Conservation (phyloP, 2,888 invertebrate species). For the Athalia cordata region DNA sequence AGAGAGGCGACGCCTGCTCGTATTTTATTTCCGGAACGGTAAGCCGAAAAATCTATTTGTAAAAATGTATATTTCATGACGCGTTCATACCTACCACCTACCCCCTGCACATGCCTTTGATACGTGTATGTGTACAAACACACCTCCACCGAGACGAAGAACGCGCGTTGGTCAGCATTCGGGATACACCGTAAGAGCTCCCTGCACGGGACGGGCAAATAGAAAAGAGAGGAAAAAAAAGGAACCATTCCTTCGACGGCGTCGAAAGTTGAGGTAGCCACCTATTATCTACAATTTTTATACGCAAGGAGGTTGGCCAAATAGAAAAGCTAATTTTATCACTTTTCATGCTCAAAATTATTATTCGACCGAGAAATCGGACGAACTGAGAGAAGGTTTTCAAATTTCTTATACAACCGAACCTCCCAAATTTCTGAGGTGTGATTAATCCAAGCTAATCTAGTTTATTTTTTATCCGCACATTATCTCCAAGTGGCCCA, state of each 20-base stretch:
- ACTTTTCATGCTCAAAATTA: background rate
- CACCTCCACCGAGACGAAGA: background rate
- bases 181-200: constrained; percentile 12
- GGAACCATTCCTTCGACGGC: background rate
- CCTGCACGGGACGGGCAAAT: background rate
- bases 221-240: background rate
- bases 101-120: background rate
- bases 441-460: too few species aligned
- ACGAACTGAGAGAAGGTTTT: too few species aligned
- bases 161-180: constrained; percentile 30
- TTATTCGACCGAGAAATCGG: too few species aligned
- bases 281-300: too few species aligned
- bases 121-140: background rate
- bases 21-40: constrained; percentile 45
- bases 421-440: too few species aligned
- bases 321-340: background rate
- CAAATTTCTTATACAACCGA: too few species aligned
- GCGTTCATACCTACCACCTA: background rate
- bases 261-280: background rate
- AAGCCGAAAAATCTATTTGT: constrained; percentile 46
- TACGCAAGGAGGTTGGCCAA: too few species aligned
- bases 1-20: constrained; percentile 27
- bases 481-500: too few species aligned
- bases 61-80: constrained; percentile 44
- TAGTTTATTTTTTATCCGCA: too few species aligned